phyloP scores from a whole-genome alignment of 2,888 invertebrate genomes.

The Poecilus cupreus region DNA sequence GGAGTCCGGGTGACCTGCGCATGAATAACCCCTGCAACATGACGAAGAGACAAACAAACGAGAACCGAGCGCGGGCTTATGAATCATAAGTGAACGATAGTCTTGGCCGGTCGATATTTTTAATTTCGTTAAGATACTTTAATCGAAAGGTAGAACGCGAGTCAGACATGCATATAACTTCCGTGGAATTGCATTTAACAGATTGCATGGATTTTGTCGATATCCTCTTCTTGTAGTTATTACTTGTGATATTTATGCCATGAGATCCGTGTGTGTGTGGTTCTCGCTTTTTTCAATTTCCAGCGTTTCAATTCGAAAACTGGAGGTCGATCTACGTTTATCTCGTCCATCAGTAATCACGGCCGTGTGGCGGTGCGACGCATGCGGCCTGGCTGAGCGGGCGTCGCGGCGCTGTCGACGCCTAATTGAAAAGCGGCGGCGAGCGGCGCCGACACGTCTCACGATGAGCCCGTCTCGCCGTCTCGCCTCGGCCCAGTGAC shows the following conservation, averaged over 20 bases:
- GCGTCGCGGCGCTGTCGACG: constrained; percentile 40
- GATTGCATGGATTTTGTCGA: constrained; percentile 49
- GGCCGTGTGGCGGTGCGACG: constrained; percentile 47
- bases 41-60: too few relatives aligned
- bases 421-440: constrained; percentile 67
- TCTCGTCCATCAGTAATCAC: constrained; percentile 70
- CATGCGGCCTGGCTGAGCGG: not conserved
- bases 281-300: constrained; percentile 68
- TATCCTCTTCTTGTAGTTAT: constrained; percentile 32
- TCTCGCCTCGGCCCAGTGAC: constrained; percentile 16
- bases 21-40: too few relatives aligned
- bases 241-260: constrained; percentile 3
- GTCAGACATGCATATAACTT: constrained; percentile 64
- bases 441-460: constrained; percentile 56
- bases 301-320: constrained; percentile 70
- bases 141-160: constrained; percentile 20
- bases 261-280: not conserved
- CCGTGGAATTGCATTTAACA: constrained; percentile 70
- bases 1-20: too few relatives aligned
- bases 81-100: too few relatives aligned
- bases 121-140: constrained; percentile 69
- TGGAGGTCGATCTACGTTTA: constrained; percentile 69
- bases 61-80: too few relatives aligned
- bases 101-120: constrained; percentile 66
- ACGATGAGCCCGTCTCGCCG: constrained; percentile 3